phyloP scores from a whole-genome alignment of 2,888 invertebrate genomes.

The Synergus umbraculus region DNA sequence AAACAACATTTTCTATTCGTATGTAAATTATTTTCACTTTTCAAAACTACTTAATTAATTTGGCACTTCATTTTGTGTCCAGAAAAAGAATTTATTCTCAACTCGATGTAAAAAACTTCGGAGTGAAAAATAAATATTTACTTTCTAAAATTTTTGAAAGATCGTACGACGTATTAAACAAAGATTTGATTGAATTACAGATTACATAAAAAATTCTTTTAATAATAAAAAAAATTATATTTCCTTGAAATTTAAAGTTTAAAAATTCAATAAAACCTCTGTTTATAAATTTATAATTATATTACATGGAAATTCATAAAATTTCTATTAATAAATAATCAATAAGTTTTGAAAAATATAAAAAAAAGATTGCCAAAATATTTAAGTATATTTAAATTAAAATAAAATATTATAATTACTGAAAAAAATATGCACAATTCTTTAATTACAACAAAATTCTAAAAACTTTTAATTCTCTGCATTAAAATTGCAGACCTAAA shows the following conservation, averaged over 20 bases:
- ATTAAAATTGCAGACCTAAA: background rate
- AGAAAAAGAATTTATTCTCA: background rate
- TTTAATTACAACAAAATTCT: background rate
- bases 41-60: background rate
- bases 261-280: background rate
- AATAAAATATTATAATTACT: background rate
- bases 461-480: background rate
- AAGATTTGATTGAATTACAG: background rate
- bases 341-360: no score
- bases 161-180: background rate
- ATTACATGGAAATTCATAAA: no score
- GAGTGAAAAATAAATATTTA: background rate
- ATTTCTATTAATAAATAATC: no score
- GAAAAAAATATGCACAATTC: background rate
- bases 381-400: background rate
- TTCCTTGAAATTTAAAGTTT: background rate
- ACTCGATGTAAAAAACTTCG: background rate
- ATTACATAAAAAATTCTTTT: background rate
- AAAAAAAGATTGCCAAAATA: no score
- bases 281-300: background rate
- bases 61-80: background rate
- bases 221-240: background rate
- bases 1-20: slow-evolving; percentile 27
- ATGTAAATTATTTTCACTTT: slow-evolving; percentile 19
- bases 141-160: background rate